These are phyloP conservation scores for Drosophila sechellia DNA, from an alignment of 1,140 invertebrate species.

Conservation along the genomic window DNA sequence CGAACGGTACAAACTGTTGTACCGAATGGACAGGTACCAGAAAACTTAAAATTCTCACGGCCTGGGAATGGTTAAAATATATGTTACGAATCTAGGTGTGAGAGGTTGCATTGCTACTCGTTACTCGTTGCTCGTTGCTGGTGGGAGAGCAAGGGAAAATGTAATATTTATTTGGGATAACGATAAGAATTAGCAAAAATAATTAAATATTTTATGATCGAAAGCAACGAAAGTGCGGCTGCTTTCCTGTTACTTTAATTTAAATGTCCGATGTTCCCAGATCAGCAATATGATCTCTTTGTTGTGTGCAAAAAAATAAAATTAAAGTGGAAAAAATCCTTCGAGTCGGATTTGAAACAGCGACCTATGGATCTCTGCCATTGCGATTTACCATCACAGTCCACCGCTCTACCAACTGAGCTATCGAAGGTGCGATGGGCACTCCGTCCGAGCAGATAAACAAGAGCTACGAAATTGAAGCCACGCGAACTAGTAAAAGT, in stretches of 20 bases:
- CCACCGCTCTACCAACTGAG: constrained; percentile 95
- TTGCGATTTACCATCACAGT: constrained; percentile 86
- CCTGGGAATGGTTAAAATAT: neutral
- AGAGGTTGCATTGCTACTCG: no score
- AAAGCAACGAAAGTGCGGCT: no score
- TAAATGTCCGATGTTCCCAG: no score
- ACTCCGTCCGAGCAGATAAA: neutral
- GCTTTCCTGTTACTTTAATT: no score
- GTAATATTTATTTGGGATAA: no score
- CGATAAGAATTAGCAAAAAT: no score
- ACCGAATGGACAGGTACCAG: neutral
- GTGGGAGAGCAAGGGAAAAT: no score
- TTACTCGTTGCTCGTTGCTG: no score
- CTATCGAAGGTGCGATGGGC: constrained; percentile 88
- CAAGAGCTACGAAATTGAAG: neutral
- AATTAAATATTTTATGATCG: no score
- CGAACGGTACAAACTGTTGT: neutral
- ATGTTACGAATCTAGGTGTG: no score
- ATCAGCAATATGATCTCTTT: no score
- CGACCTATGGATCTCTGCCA: constrained; percentile 87
- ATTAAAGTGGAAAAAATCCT: constrained; percentile 59
- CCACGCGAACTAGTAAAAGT: constrained; percentile 3
- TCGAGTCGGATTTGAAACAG: constrained; percentile 90
- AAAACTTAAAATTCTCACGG: neutral
- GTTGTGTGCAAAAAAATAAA: no score